These are phyloP conservation scores for Gouania willdenowi DNA, from an alignment of 2,797 vertebrate genomes.

Conservation along the genomic window DNA sequence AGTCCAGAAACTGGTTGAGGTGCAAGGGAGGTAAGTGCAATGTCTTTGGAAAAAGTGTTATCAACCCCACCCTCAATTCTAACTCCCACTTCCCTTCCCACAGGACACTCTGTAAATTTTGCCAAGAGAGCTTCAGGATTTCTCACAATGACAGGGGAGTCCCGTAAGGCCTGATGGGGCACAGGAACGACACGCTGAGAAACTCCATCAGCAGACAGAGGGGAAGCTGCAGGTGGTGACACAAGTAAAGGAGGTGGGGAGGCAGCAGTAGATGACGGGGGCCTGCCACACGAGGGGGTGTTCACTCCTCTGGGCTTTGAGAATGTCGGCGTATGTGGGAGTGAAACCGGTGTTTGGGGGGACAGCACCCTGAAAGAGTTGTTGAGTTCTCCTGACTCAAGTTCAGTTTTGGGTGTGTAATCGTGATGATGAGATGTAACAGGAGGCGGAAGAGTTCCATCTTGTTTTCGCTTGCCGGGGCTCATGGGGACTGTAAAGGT, in stretches of 20 bases:
- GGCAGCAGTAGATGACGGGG: conserved; percentile 73
- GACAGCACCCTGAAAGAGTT: conserved; percentile 81
- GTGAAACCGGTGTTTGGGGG: conserved; percentile 67
- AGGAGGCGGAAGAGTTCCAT: conserved; percentile 72
- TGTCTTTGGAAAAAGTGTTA: conserved; percentile 49
- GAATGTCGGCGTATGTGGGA: conserved; percentile 69
- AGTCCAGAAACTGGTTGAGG: conserved; percentile 65
- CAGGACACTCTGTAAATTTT: conserved; percentile 74
- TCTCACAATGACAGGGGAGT: conserved; percentile 88
- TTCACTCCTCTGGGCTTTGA: conserved; percentile 57
- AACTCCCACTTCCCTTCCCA: conserved; percentile 54
- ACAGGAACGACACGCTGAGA: conserved; percentile 78
- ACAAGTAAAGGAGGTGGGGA: conserved; percentile 80
- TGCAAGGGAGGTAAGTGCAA: conserved; percentile 39
- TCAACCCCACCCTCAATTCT: conserved; percentile 34
- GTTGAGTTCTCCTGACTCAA: conserved; percentile 65
- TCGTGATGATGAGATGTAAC: conserved; percentile 78
- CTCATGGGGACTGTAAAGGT: conserved; percentile 91
- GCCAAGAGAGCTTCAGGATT: conserved; percentile 86
- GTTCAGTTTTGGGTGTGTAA: conserved; percentile 79
- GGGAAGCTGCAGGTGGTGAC: conserved; percentile 80
- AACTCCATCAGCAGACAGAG: conserved; percentile 77
- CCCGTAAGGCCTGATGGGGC: conserved; percentile 78
- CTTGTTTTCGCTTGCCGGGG: conserved; percentile 84
- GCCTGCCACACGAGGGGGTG: conserved; percentile 63